A percentile compares a stretch with the other conserved stretches of the same genome.
phyloP scores from a whole-genome alignment of 2,888 invertebrate genomes.

The Rhogogaster chlorosoma region DNA sequence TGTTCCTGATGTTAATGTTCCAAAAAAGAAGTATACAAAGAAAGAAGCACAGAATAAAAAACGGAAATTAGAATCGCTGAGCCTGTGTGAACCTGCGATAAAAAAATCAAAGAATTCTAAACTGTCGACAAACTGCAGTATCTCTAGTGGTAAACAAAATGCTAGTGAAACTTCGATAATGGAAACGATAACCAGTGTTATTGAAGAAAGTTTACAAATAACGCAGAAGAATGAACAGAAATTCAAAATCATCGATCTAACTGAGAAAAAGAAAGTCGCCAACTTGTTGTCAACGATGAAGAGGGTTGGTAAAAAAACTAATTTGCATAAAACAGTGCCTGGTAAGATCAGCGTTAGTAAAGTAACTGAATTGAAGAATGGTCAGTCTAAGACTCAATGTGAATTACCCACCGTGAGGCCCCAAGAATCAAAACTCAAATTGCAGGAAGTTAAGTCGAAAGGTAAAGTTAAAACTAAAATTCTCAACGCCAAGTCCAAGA shows the following conservation, averaged over 20 bases:
- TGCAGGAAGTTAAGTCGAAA: conserved; percentile 62
- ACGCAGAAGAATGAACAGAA: conserved; percentile 71
- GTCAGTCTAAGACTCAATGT: conserved; percentile 29
- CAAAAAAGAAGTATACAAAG: conserved; percentile 51
- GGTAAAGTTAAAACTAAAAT: conserved; percentile 61
- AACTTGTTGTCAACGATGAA: conserved; percentile 66
- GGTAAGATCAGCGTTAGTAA: conserved; percentile 58
- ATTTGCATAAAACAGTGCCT: conserved; percentile 70
- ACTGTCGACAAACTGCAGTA: conserved; percentile 68
- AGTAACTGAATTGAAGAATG: conserved; percentile 31
- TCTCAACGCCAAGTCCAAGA: conserved; percentile 57
- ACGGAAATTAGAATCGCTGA: conserved; percentile 67
- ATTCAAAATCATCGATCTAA: conserved; percentile 64
- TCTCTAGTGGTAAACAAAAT: conserved; percentile 58
- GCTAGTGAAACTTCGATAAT: conserved; percentile 72
- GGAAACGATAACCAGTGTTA: conserved; percentile 74
- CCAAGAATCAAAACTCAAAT: conserved; percentile 60
- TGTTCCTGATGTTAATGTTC: conserved; percentile 47
- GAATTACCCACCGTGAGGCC: neutral
- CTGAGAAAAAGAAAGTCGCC: conserved; percentile 70
- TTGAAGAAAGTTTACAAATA: conserved; percentile 73
- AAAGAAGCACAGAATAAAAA: conserved; percentile 62
- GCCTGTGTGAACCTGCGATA: conserved; percentile 61
- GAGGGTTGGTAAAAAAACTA: conserved; percentile 77
- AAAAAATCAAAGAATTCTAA: conserved; percentile 73